Base-by-base conservation (phyloP, 2,797 vertebrate genomes). In the Gymnopithys bicolor region DNA sequence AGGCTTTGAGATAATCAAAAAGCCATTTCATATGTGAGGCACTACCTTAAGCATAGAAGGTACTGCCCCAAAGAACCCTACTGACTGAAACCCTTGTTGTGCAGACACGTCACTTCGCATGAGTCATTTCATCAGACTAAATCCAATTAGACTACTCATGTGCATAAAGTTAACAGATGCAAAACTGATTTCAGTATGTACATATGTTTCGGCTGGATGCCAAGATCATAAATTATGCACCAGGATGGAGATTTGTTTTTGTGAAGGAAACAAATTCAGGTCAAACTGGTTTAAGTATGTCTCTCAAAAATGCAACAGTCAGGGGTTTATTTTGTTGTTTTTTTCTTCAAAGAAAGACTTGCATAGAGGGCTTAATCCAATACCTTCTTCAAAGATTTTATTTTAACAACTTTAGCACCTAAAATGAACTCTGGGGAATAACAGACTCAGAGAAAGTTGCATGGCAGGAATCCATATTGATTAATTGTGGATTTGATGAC, bases 101-200 rank as follows among this genome's bases (percentile, higher is more conserved):
- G 67, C 74, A 93, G 82, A 87, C 59, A 90, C 59, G 88, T 79
- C 77, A 94, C 88, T 87, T 93, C 2, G 0, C 77, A 69, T 84
- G 80, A 93, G 70, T 84, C 74, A 79, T 82, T 95, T 87, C 73
- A 93, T 95, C 73, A 93, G 79, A 79, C 52, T 76, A 94, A 94
- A 94, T 93, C 74, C 48, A 84, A 91, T 96, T 88, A 93, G 85
- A 81, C 59, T 90, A 95, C 80, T 89, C 94, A 81, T 71, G 90
- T 91, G 91, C 83, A 89, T 73, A 27, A 76, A 95, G 51, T 88
- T 95, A 95, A 75, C 90, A 94, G 93, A 95, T 95, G 94, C 77
- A 94, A 94, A 96, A 94, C 83, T 88, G 90, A 94, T 91, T 94
- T 93, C 83, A 76, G 59, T 56, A 76, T 46, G 83, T 93, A 94